Percentiles rank a stretch among this genome's conserved stretches.
Evolutionary conservation across 2,797 vertebrate genomes (phyloP).

Genomic region (Diplodus puntazzo): DNA sequence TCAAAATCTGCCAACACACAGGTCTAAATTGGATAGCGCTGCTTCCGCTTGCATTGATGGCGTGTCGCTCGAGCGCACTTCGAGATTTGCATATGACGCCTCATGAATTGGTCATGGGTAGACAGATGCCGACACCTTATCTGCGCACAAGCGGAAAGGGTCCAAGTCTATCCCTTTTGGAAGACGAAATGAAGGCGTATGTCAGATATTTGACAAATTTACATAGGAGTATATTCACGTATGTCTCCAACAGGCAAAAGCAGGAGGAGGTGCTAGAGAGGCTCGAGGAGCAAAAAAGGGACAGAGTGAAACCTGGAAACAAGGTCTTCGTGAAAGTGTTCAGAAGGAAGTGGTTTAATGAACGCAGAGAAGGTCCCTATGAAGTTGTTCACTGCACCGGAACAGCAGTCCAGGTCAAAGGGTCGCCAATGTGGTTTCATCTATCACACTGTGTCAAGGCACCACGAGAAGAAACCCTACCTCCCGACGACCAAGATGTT

Average conservation of each 20-base stretch:
- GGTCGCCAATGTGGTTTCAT: background rate
- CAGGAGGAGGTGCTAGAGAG: background rate
- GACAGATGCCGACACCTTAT: background rate
- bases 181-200: background rate
- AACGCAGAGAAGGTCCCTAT: constrained; percentile 11
- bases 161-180: background rate
- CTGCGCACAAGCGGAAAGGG: background rate
- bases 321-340: constrained; percentile 21
- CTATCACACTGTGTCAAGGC: background rate
- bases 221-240: background rate
- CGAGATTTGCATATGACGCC: background rate
- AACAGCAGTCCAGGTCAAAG: constrained; percentile 1
- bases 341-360: constrained; percentile 19
- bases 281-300: background rate
- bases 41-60: background rate
- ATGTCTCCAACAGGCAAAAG: constrained; percentile 21
- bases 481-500: no score
- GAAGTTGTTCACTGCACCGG: constrained; percentile 11
- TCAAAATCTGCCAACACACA: no score
- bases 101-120: background rate
- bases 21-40: no score
- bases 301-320: background rate
- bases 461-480: no score
- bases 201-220: background rate
- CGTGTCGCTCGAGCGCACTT: background rate